phyloP scores from a whole-genome alignment of 2,113 vertebrate species.

The Pachyramphus minor region DNA sequence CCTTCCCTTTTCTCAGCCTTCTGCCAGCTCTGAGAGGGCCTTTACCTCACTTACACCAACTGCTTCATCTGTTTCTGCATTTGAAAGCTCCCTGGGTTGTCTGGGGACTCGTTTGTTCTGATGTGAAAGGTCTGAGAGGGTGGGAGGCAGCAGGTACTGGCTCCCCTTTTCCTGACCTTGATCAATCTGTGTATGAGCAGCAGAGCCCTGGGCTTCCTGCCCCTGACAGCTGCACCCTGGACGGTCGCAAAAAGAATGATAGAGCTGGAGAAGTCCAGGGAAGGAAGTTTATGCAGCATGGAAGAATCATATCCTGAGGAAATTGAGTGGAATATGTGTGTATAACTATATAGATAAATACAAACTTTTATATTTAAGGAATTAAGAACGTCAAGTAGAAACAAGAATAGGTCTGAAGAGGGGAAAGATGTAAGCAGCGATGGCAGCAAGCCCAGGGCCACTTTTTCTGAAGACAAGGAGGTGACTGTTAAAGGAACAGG shows the following conservation, averaged over 20 bases:
- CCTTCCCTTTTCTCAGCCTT: neutral
- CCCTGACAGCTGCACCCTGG: slow-evolving; percentile 41
- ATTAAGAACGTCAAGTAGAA: neutral
- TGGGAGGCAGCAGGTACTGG: neutral
- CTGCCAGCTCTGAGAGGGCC: neutral
- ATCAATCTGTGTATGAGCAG: neutral
- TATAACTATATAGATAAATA: slow-evolving; percentile 51
- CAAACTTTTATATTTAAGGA: slow-evolving; percentile 49
- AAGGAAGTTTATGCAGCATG: slow-evolving; percentile 55
- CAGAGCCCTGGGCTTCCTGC: slow-evolving; percentile 25
- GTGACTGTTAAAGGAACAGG: neutral
- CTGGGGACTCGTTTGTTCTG: neutral
- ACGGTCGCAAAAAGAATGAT: slow-evolving; percentile 45
- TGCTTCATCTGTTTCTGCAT: neutral
- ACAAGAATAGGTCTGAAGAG: neutral
- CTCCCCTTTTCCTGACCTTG: slow-evolving; percentile 24
- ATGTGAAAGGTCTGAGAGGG: neutral
- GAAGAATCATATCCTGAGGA: slow-evolving; percentile 50
- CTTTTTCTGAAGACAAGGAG: neutral
- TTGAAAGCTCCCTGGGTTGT: neutral
- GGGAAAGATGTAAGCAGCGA: neutral
- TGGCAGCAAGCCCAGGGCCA: neutral
- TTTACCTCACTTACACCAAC: neutral
- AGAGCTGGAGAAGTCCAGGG: slow-evolving; percentile 8
- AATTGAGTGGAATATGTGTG: slow-evolving; percentile 3